These are phyloP conservation scores for Helobdella robusta DNA, from an alignment of 2,888 invertebrate genomes.

Conservation along the genomic window DNA sequence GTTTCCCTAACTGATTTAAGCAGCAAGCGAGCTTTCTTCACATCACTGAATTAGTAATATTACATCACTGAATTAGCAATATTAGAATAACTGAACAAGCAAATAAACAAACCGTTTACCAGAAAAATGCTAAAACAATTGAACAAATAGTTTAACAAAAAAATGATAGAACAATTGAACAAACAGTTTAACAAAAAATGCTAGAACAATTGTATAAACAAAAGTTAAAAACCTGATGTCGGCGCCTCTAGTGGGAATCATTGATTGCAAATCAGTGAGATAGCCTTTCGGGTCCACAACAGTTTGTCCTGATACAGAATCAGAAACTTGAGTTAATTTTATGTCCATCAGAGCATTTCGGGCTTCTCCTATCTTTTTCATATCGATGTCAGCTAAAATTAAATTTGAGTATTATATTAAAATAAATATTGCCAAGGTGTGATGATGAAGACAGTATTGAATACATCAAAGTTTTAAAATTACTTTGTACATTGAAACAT, in stretches of 20 bases:
- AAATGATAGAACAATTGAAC: neutral
- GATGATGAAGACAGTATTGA: no score
- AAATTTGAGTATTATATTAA: neutral
- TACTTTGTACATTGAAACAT: no score
- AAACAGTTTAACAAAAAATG: no score
- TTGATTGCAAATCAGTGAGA: conserved; percentile 94
- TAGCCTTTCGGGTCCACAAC: conserved; percentile 99
- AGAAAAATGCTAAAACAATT: neutral
- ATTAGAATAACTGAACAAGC: neutral
- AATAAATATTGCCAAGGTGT: neutral
- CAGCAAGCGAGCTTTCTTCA: conserved; percentile 85
- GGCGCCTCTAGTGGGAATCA: conserved; percentile 96
- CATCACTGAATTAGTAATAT: no score
- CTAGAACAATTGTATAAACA: neutral
- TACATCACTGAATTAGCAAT: no score
- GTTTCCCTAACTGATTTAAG: conserved; percentile 89
- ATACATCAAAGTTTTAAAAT: neutral
- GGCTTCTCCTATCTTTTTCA: conserved; percentile 87
- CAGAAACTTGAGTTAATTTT: conserved; percentile 89
- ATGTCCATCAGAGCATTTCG: conserved; percentile 98
- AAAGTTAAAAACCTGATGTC: conserved; percentile 65
- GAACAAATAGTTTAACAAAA: neutral
- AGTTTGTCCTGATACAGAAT: conserved; percentile 96
- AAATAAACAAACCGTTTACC: neutral
- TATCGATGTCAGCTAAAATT: conserved; percentile 66